Base-by-base conservation (phyloP, 2,888 invertebrate species). In the Apotomis betuletana region DNA sequence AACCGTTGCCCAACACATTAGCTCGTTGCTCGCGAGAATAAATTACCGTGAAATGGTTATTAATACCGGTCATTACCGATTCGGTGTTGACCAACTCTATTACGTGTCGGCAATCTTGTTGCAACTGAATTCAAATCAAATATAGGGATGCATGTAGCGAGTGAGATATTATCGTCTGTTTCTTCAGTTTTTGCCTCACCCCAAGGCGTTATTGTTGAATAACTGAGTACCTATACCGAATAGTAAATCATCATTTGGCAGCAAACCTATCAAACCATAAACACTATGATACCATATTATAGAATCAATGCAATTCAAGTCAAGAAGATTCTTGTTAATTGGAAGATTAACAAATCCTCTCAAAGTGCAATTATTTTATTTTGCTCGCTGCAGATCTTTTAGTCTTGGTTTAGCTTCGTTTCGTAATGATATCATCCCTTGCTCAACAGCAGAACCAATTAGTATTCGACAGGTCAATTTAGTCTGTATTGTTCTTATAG, bases 1-100 rank as follows among this genome's bases (percentile, higher is more conserved):
- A 68, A 44, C 61, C 57, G 57, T 71, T 67, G 52, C 59, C 41
- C 55, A 71, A 71, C 13, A 67, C 52, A 71, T 62, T 58, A 71
- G 65, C 67, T 71, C 57, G 51, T 71, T 62, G 71, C 64, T 64
- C 69, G 57, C 55, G 51, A 36, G 68, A 68, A 68, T 63, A 68
- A 68, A 72, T 72, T 68, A 68, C 72, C 72, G 68, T 72, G 72
- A 59, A 72, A 72, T 63, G 46, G 63, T 68, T 68, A 72, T 72
- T 72, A 72, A 72, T 57, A 72, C 52, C 68, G 46, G 68, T 72
- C 67, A 72, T 72, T 72, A 71, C 70, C 51, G 61, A 67, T 72
- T 67, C 74, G 76, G 71, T 75, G 76, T 80, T 81, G 77, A 78
- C 80, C 78, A 80, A 81, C 77, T 79, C 75, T 70, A 79, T 80